phyloP scores from a whole-genome alignment of 2,797 vertebrate species.

The Macropus fuliginosus region DNA sequence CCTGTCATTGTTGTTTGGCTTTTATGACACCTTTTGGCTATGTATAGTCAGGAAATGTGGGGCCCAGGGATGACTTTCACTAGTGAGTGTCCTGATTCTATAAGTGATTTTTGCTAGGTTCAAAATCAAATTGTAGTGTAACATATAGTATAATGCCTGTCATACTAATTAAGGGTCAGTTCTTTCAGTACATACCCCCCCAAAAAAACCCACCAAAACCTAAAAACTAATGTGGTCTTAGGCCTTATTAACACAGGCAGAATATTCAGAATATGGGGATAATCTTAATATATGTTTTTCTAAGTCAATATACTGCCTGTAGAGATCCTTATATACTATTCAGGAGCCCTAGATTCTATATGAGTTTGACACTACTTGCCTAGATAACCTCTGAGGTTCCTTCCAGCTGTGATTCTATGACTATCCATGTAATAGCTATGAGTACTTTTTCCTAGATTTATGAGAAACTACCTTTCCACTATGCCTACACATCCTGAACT shows the following conservation, averaged over 20 bases:
- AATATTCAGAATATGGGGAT: background rate
- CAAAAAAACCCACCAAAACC: too few species aligned
- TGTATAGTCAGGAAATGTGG: background rate
- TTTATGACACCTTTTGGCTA: background rate
- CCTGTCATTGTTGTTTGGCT: background rate
- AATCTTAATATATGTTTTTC: background rate
- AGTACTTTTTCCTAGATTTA: background rate
- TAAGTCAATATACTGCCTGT: background rate
- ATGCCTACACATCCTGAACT: background rate
- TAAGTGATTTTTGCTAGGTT: background rate
- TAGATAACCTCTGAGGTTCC: background rate
- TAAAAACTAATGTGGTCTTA: background rate
- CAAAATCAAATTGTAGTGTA: background rate
- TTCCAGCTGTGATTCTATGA: background rate
- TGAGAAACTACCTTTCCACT: background rate
- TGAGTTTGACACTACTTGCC: background rate
- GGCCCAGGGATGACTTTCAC: background rate
- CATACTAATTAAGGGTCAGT: background rate
- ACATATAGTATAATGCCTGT: background rate
- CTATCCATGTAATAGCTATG: background rate
- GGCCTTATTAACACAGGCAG: background rate
- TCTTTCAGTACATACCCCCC: background rate
- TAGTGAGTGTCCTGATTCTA: background rate
- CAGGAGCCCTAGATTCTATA: background rate
- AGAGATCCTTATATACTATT: background rate